Percentiles rank a stretch among this genome's conserved stretches.
These are phyloP conservation scores for Bimastos eiseni DNA, from an alignment of 2,888 invertebrate genomes.

Conservation along the genomic window DNA sequence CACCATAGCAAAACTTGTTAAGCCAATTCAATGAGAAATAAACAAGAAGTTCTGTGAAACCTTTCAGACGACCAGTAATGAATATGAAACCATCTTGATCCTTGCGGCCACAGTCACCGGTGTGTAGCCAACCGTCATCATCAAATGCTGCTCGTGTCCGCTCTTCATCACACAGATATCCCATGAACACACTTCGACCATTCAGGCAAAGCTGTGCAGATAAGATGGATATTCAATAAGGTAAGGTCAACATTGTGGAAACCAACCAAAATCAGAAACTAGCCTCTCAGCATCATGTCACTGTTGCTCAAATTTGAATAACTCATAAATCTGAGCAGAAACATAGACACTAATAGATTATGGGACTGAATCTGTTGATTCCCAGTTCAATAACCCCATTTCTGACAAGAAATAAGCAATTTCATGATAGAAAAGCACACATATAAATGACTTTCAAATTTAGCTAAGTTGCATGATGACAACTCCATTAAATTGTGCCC, in stretches of 20 bases:
- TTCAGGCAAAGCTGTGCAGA: conserved; percentile 72
- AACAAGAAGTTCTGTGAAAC: conserved; percentile 46
- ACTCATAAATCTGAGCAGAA: neutral
- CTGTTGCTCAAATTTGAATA: neutral
- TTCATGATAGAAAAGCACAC: neutral
- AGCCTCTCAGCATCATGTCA: neutral
- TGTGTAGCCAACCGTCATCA: conserved; percentile 80
- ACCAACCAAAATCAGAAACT: neutral
- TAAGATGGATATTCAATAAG: neutral
- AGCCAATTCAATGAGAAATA: neutral
- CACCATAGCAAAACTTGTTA: too few species aligned
- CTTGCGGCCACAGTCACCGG: conserved; percentile 81
- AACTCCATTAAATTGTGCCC: neutral
- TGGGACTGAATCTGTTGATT: neutral
- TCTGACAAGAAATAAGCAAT: neutral
- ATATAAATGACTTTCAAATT: neutral
- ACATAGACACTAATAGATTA: neutral
- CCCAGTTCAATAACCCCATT: neutral
- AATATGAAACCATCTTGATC: conserved; percentile 76
- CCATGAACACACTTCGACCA: conserved; percentile 89
- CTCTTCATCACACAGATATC: conserved; percentile 76
- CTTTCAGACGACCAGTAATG: conserved; percentile 72
- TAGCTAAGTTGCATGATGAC: neutral
- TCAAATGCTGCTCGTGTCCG: conserved; percentile 79
- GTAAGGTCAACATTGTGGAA: neutral